Base-by-base conservation (phyloP, 2,888 invertebrate species). In the Syrphus vitripennis region DNA sequence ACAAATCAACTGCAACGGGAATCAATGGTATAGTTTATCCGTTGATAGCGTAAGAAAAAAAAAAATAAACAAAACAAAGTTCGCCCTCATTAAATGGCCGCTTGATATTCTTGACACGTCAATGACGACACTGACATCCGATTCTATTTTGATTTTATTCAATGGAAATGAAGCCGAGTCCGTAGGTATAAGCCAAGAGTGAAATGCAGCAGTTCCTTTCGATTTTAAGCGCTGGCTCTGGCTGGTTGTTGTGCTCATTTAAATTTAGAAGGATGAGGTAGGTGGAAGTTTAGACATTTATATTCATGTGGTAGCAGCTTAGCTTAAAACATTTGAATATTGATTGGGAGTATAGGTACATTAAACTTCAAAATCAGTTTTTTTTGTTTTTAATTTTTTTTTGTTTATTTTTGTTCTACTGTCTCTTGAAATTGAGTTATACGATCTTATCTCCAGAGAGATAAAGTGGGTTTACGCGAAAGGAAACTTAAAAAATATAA, bases 31-130 rank as follows among this genome's bases (percentile, higher is more conserved):
- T 14, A 48, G 31, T 57, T 74, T 70, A 74, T 74, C 61, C 74
- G 75, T 50, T 57, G 67, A 59, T 26, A 70, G 59, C 21, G 21
- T 34, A 26, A 19, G 48, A 1, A 12, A 34, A 67, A 65, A 42
- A 67, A 65, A 77, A 31, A 14, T 42, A 42, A 37, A 16, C 6
- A 19, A 53, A 31, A 55, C 55, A 55, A 57, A 78, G 53, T 63
- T 80, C 84, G 84, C 71, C 80, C 84, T 65, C 80, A 76, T 84
- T 83, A 83, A 79, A 79, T 55, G 37, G 53, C 19, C 59, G 53
- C 10, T 84, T 65, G 31, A 65, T 80, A 84, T 84, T 84, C 84
- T 81, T 67, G 76, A 84, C 84, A 84, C 84, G 84, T 84, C 84
- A 84, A 34, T 53, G 71, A 48, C 76, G 80, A 84, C 80, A 84